Evolutionary conservation across 1,140 invertebrate species (phyloP).

Genomic region (Drosophila funebris): DNA sequence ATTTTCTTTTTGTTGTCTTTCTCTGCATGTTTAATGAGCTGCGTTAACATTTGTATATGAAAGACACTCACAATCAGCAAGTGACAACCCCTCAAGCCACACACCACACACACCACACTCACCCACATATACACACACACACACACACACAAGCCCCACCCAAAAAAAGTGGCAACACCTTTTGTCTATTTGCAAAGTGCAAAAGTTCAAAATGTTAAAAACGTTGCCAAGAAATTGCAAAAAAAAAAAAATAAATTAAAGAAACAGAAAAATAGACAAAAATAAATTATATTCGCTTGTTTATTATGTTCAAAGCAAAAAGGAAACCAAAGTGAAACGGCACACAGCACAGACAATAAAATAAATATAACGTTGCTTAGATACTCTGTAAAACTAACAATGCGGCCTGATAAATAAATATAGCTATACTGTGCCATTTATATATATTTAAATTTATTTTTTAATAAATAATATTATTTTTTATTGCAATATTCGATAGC

Average conservation of each 20-base stretch:
- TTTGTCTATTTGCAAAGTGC: slow-evolving; percentile 66
- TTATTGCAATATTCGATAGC: too few species aligned
- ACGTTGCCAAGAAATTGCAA: slow-evolving; percentile 52
- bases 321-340: neutral
- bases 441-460: too few species aligned
- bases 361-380: neutral
- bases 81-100: too few species aligned
- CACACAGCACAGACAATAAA: neutral
- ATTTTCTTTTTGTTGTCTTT: slow-evolving; percentile 11
- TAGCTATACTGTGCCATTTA: too few species aligned
- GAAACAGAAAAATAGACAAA: slow-evolving; percentile 39
- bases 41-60: slow-evolving; percentile 56
- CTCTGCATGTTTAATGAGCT: slow-evolving; percentile 31
- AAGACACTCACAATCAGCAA: slow-evolving; percentile 16
- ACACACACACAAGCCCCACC: slow-evolving; percentile 1
- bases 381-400: neutral
- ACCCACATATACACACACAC: too few species aligned
- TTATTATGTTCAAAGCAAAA: slow-evolving; percentile 44
- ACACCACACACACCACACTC: neutral
- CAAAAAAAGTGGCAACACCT: slow-evolving; percentile 44
- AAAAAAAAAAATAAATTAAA: slow-evolving; percentile 42
- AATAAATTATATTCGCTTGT: slow-evolving; percentile 69
- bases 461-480: too few species aligned
- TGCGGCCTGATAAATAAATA: too few species aligned
- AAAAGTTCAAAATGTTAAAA: slow-evolving; percentile 70